A percentile compares a stretch with the other conserved stretches of the same genome.
Evolutionary conservation across 2,888 invertebrate genomes (phyloP).

Genomic region (Xylota segnis): DNA sequence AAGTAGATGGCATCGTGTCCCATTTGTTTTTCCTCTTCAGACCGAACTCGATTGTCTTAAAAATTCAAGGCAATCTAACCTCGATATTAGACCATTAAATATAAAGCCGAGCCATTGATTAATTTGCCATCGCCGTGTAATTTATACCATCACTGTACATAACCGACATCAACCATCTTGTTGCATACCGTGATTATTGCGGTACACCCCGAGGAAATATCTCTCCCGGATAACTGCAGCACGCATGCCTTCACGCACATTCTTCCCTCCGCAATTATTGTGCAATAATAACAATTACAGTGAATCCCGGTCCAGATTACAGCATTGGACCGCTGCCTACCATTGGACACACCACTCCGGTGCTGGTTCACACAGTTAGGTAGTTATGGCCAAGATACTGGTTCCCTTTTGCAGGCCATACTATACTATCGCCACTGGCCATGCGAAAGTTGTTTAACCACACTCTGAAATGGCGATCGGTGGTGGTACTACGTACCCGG

Average conservation of each 20-base stretch:
- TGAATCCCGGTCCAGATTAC: conserved; percentile 69
- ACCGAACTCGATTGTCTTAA: background rate
- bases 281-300: conserved; percentile 70
- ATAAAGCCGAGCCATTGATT: background rate
- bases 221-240: conserved; percentile 39
- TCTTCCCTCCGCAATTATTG: conserved; percentile 58
- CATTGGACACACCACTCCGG: conserved; percentile 25
- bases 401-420: conserved; percentile 57
- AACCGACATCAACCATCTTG: conserved; percentile 18
- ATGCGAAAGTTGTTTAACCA: conserved; percentile 72
- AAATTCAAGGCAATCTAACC: background rate
- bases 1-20: no score
- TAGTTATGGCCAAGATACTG: conserved; percentile 21
- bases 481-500: conserved; percentile 9
- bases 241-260: conserved; percentile 49
- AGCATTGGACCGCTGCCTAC: conserved; percentile 42
- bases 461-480: conserved; percentile 15
- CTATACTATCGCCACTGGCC: conserved; percentile 50
- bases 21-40: no score
- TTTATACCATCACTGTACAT: conserved; percentile 4
- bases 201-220: conserved; percentile 54
- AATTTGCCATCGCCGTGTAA: background rate
- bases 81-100: background rate
- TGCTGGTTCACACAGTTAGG: conserved; percentile 45
- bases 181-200: conserved; percentile 41